phyloP scores from a whole-genome alignment of 2,113 vertebrate genomes.

The Copsychus sechellarum region DNA sequence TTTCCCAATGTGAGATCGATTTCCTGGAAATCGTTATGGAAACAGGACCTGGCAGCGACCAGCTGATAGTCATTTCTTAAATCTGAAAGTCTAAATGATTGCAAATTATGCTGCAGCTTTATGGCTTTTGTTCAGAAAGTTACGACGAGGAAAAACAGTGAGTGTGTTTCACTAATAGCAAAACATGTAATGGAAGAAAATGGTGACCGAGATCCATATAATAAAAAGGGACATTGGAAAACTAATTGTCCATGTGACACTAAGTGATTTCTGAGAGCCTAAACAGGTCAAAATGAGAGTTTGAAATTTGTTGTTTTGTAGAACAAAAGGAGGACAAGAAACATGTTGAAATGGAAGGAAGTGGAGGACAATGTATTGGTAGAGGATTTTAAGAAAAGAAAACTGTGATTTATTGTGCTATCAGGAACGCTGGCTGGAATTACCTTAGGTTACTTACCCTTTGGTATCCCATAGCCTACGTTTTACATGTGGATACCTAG shows the following conservation, averaged over 20 bases:
- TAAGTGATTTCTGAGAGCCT: neutral
- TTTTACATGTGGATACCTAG: neutral
- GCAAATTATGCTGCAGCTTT: neutral
- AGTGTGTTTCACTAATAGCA: neutral
- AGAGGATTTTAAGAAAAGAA: neutral
- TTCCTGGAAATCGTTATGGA: constrained; percentile 36
- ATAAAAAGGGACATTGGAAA: neutral
- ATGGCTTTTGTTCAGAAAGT: neutral
- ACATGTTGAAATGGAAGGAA: neutral
- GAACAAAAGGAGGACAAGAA: constrained; percentile 54
- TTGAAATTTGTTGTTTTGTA: neutral
- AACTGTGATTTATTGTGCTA: neutral
- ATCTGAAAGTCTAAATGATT: neutral
- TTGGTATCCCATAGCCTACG: rapidly evolving
- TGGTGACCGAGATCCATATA: neutral
- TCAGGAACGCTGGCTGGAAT: neutral
- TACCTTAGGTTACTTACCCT: neutral
- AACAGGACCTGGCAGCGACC: constrained; percentile 70
- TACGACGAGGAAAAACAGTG: neutral
- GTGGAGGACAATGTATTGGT: neutral
- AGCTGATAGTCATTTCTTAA: constrained; percentile 46
- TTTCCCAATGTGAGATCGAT: neutral
- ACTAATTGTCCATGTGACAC: neutral
- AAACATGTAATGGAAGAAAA: neutral
- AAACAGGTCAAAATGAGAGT: neutral